Percentiles rank a stretch among this genome's conserved stretches.
These are phyloP conservation scores for human (Homo sapiens) DNA, from an alignment of 2,113 vertebrate genomes.

Conservation along the genomic window GRCh38 chr9:16019001-16019500, in stretches of 20 bases:
- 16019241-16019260: background rate
- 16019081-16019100: background rate
- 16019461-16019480: background rate
- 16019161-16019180: background rate
- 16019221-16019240: background rate
- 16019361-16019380: background rate
- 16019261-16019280: background rate
- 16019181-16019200: background rate
- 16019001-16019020: slow-evolving; percentile 42
- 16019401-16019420: background rate
- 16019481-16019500: background rate
- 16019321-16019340: background rate
- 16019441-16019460: background rate
- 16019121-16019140: background rate
- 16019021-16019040: slow-evolving; percentile 31
- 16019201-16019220: background rate
- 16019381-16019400: background rate
- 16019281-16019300: background rate
- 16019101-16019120: slow-evolving; percentile 35
- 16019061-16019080: background rate
- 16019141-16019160: background rate
- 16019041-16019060: slow-evolving; percentile 34
- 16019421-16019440: background rate
- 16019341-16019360: background rate
- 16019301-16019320: background rate